Conservation (phyloP, 2,888 invertebrate species). For the Polietes domitor region DNA sequence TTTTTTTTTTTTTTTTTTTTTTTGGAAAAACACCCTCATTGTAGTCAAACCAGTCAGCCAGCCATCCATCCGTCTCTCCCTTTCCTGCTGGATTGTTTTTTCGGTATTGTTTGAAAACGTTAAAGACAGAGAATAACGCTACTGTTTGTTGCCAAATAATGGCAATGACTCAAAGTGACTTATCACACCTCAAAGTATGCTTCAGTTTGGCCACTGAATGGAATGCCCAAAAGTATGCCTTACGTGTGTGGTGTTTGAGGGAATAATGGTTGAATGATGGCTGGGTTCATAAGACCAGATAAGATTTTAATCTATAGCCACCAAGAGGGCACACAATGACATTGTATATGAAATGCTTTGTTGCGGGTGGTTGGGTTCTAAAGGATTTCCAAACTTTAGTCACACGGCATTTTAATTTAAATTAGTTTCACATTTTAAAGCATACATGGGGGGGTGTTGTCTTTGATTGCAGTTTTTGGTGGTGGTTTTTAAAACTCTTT, state of each 20-base stretch:
- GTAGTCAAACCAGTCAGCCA: not conserved
- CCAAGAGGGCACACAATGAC: not conserved
- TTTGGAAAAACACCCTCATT: not conserved
- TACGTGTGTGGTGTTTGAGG: not conserved
- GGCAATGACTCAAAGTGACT: constrained; percentile 57
- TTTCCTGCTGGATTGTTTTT: constrained; percentile 8
- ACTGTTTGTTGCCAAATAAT: constrained; percentile 33
- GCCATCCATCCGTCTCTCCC: not conserved
- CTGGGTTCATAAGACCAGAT: not conserved
- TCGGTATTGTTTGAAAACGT: not conserved
- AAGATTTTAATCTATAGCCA: constrained; percentile 12
- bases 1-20: not conserved
- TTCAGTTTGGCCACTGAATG: not conserved
- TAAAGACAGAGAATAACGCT: not conserved
- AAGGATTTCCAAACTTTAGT: not conserved
- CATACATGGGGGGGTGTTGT: not conserved
- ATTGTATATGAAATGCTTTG: not conserved
- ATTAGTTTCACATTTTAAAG: not conserved
- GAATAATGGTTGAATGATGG: not conserved
- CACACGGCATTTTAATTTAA: constrained; percentile 15
- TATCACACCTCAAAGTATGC: constrained; percentile 60
- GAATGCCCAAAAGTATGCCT: constrained; percentile 13
- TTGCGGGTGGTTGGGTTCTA: not conserved
- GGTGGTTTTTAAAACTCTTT: not conserved
- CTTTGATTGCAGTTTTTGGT: not conserved